phyloP scores from a whole-genome alignment of 2,113 vertebrate genomes.

The Uropsilus gracilis region DNA sequence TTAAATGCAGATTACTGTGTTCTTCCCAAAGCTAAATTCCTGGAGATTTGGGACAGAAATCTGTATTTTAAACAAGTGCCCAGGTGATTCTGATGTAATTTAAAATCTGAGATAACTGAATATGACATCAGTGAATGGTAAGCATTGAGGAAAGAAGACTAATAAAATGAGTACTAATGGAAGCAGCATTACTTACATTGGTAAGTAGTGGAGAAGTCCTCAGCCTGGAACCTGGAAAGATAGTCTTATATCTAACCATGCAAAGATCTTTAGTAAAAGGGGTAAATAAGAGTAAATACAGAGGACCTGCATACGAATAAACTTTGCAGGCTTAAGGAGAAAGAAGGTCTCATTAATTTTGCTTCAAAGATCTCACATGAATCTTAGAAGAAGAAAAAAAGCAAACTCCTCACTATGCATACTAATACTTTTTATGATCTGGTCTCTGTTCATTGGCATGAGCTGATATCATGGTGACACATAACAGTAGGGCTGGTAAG shows the following conservation, averaged over 20 bases:
- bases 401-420: not conserved
- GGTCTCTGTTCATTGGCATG: not conserved
- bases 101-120: not conserved
- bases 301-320: not conserved
- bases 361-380: not conserved
- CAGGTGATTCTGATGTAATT: conserved; percentile 7
- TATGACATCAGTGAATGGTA: not conserved
- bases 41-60: not conserved
- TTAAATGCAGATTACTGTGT: not conserved
- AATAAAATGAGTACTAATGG: not conserved
- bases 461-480: not conserved
- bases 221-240: not conserved
- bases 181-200: not conserved
- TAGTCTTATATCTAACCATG: not conserved
- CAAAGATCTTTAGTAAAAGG: not conserved
- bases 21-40: not conserved
- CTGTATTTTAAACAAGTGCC: not conserved
- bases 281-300: not conserved
- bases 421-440: not conserved
- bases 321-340: not conserved
- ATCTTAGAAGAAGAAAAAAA: conserved; percentile 19
- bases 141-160: not conserved
- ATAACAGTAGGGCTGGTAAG: not conserved
- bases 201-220: not conserved
- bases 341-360: not conserved